Evolutionary conservation across 2,888 invertebrate genomes (phyloP).

Genomic region (Drosophila mercatorum): DNA sequence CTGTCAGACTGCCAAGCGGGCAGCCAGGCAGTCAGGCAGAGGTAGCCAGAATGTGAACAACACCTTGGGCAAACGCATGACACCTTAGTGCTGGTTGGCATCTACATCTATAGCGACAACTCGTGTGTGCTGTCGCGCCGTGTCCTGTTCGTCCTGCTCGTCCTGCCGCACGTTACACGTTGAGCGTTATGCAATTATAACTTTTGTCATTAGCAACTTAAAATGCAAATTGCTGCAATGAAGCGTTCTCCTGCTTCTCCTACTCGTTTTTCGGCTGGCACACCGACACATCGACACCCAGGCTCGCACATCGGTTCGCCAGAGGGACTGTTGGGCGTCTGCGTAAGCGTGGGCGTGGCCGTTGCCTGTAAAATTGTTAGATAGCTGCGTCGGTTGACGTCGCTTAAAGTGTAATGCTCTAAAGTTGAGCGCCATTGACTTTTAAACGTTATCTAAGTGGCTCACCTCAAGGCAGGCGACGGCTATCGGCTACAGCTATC

Average conservation of each 20-base stretch:
- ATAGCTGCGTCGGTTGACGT: conserved; percentile 35
- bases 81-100: conserved; percentile 14
- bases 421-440: conserved; percentile 61
- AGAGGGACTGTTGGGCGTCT: conserved; percentile 1
- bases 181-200: conserved; percentile 83
- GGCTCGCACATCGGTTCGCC: conserved; percentile 28
- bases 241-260: conserved; percentile 60
- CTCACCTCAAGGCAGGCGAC: conserved; percentile 44
- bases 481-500: conserved; percentile 10
- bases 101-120: conserved; percentile 27
- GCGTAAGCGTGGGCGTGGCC: conserved; percentile 4
- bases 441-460: conserved; percentile 77
- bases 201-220: conserved; percentile 83
- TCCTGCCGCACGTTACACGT: conserved; percentile 45
- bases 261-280: conserved; percentile 53
- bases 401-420: conserved; percentile 73
- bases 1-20: conserved; percentile 14
- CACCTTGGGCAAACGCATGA: conserved; percentile 39
- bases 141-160: conserved; percentile 14
- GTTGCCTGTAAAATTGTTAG: conserved; percentile 7
- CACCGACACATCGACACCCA: conserved; percentile 6
- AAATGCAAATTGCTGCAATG: conserved; percentile 81
- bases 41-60: conserved; percentile 3
- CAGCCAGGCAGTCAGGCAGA: not conserved
- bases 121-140: conserved; percentile 45